phyloP scores from a whole-genome alignment of 1,140 invertebrate species.

The Orussus abietinus region DNA sequence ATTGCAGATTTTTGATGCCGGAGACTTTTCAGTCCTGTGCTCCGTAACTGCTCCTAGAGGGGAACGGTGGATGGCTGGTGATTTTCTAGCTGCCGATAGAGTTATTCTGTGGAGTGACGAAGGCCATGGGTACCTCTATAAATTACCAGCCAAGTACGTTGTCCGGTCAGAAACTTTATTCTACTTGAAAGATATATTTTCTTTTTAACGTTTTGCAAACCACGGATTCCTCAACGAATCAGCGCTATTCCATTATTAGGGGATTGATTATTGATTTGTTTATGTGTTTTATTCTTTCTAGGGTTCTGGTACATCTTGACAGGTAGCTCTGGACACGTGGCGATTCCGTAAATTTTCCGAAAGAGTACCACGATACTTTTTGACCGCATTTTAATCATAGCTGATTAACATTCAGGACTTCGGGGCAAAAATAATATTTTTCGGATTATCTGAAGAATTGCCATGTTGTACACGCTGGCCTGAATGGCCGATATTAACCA shows the following conservation, averaged over 20 bases:
- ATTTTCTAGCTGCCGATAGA: conserved; percentile 85
- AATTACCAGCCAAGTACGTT: conserved; percentile 92
- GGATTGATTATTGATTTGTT: conserved; percentile 24
- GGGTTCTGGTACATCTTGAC: conserved; percentile 38
- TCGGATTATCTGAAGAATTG: too few relatives aligned
- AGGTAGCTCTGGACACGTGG: conserved; percentile 31
- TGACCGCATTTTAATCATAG: too few relatives aligned
- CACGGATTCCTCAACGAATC: conserved; percentile 1
- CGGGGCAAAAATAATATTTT: too few relatives aligned
- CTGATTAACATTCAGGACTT: too few relatives aligned
- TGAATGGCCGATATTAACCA: too few relatives aligned
- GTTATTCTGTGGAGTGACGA: conserved; percentile 92
- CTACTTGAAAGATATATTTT: conserved; percentile 5
- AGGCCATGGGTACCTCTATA: conserved; percentile 92
- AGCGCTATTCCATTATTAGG: conserved; percentile 8
- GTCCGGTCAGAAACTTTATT: too few relatives aligned
- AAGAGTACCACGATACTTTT: too few relatives aligned
- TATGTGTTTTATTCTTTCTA: conserved; percentile 40
- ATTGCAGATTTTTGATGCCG: conserved; percentile 77
- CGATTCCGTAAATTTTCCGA: too few relatives aligned
- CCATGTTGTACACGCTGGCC: too few relatives aligned
- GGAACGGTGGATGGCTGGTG: conserved; percentile 91
- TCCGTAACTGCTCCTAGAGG: conserved; percentile 77
- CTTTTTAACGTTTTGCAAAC: not conserved
- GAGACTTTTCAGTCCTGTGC: conserved; percentile 92